Base-by-base conservation (phyloP, 2,113 vertebrate genomes). In the Girardinichthys multiradiatus region DNA sequence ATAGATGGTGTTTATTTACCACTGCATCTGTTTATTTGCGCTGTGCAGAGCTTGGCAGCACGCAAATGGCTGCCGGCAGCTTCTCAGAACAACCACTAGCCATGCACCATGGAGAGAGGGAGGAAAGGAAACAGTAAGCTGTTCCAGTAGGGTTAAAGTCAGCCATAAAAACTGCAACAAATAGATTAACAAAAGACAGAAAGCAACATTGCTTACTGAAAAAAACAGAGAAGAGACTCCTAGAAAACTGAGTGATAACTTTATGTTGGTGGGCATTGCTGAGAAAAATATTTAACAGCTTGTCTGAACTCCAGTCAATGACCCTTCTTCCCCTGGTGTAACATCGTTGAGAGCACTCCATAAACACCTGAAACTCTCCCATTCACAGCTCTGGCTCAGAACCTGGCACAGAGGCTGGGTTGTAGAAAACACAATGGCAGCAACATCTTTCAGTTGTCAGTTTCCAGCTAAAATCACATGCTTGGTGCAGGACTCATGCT, bases 1-100 rank as follows among this genome's bases (percentile, higher is more conserved):
- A 92, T 86, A 87, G 74, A 91, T 93, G 26, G 84, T 80, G 87
- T 89, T 87, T 91, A 88, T 93, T 87, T 90, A 84, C 74, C 12
- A 13, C 71, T 71, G 87, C 90, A 90, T 92, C 92, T 93, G 92
- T 89, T 86, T 78, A 37, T 51, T 74, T 72, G 61, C 57, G n/a
- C 57, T 35, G 64, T 37, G 77, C 39, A 58, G 73, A 71, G 80
- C 82, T 73, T 73, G 76, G 81, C 74, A 66, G 82, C 62, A n/a
- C 51, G 51, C 91, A 90, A 86, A 91, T 90, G 91, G 87, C 74
- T 29, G 64, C 54, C 48, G n/a, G 64, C 61, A 33, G 84, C 76
- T 69, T 67, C 66, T 57, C 24, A 31, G 73, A 72, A 60, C 68
- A 33, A 58, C 58, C 45, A 19, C 74, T 63, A 24, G 74, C 63